These are phyloP conservation scores for Microcebus ravelobensis DNA, from an alignment of 2,113 vertebrate genomes.

Conservation along the genomic window DNA sequence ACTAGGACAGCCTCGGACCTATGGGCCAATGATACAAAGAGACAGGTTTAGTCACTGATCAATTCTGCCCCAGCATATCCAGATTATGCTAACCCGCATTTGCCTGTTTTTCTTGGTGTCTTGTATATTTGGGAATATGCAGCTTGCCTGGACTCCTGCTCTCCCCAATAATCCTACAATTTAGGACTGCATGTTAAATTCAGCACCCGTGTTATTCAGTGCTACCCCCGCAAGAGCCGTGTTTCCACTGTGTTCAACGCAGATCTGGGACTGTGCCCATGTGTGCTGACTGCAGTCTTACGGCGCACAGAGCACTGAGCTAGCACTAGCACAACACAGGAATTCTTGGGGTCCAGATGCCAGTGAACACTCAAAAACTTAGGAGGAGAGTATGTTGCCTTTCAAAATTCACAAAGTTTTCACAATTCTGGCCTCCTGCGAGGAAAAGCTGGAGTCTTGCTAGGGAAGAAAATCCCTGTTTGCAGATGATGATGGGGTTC, in stretches of 20 bases:
- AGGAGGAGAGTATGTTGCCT: background rate
- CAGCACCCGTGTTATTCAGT: too few species aligned
- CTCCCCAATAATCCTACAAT: background rate
- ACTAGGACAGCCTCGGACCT: background rate
- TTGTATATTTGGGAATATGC: background rate
- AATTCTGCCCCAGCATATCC: background rate
- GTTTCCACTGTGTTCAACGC: background rate
- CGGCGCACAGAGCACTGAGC: background rate
- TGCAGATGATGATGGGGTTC: background rate
- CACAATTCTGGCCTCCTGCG: background rate
- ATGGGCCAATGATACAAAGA: background rate
- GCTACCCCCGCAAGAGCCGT: background rate
- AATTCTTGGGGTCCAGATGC: background rate
- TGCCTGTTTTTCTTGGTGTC: background rate
- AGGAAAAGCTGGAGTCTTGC: background rate
- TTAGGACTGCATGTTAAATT: background rate
- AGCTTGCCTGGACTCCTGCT: background rate
- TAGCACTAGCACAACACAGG: background rate
- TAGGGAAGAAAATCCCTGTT: background rate
- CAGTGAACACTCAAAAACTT: background rate
- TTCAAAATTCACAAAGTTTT: conserved; percentile 4
- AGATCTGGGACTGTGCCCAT: background rate
- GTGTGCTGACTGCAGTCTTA: background rate
- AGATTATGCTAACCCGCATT: background rate
- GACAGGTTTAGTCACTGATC: background rate